phyloP scores from a whole-genome alignment of 2,888 invertebrate species.

The Volucella inanis region DNA sequence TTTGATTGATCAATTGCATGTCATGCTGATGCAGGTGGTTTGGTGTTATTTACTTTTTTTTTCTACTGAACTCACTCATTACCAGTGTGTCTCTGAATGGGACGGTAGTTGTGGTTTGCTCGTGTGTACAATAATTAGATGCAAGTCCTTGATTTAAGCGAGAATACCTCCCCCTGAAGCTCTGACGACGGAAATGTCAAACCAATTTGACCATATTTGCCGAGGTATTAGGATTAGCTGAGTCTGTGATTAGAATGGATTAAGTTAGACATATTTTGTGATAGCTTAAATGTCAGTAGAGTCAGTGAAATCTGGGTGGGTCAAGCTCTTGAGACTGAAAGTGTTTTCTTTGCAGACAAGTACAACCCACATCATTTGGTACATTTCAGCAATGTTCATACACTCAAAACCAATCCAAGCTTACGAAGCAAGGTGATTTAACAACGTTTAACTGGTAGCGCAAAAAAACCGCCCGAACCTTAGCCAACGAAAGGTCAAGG shows the following conservation, averaged over 20 bases:
- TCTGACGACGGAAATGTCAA: slow-evolving; percentile 69
- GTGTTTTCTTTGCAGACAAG: not conserved
- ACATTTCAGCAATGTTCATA: too few relatives aligned
- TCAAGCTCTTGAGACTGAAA: slow-evolving; percentile 8
- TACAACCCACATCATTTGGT: too few relatives aligned
- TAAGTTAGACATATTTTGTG: slow-evolving; percentile 21
- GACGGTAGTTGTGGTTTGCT: slow-evolving; percentile 16
- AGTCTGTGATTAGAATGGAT: slow-evolving; percentile 36
- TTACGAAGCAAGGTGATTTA: too few relatives aligned
- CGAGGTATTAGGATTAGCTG: slow-evolving; percentile 52
- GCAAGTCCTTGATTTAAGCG: slow-evolving; percentile 62
- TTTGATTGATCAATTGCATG: slow-evolving; percentile 72
- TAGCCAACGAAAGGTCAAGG: too few relatives aligned
- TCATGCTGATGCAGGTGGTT: slow-evolving; percentile 68
- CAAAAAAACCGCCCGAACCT: too few relatives aligned
- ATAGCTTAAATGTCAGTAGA: slow-evolving; percentile 11
- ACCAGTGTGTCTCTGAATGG: slow-evolving; percentile 30
- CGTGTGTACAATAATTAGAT: slow-evolving; percentile 53
- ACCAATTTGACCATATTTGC: slow-evolving; percentile 67
- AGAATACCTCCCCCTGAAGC: slow-evolving; percentile 28
- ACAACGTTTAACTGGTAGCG: too few relatives aligned
- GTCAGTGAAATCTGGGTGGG: not conserved
- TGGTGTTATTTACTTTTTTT: slow-evolving; percentile 34
- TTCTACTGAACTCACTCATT: not conserved
- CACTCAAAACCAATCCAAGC: too few relatives aligned